Evolutionary conservation across 2,797 vertebrate genomes (phyloP).

Genomic region (Cuniculus paca): DNA sequence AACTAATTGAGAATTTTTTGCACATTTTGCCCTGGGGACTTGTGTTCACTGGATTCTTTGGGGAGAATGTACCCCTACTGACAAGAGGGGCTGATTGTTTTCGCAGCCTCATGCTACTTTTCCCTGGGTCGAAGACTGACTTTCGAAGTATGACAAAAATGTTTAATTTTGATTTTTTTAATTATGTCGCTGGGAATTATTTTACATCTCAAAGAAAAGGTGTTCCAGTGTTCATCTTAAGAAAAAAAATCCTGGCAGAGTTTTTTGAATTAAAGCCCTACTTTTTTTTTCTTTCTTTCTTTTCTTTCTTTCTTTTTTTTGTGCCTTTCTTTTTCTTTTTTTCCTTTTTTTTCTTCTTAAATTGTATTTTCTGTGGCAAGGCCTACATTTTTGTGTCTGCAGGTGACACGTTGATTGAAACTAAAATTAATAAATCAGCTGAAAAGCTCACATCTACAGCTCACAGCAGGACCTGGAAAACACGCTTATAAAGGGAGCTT

Average conservation of each 20-base stretch:
- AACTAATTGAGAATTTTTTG: conserved; percentile 94
- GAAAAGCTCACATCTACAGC: conserved; percentile 92
- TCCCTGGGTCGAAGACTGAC: conserved; percentile 87
- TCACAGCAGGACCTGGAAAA: conserved; percentile 92
- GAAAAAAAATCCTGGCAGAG: conserved; percentile 85
- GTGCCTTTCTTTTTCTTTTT: accelerated
- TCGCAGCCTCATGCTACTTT: conserved; percentile 86
- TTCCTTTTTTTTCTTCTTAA: conserved; percentile 13
- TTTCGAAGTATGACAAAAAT: conserved; percentile 93
- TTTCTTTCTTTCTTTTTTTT: not conserved
- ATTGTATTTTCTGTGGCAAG: conserved; percentile 88
- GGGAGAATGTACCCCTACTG: conserved; percentile 89
- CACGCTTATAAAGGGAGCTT: conserved; percentile 92
- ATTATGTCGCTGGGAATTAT: conserved; percentile 87
- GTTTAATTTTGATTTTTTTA: conserved; percentile 89
- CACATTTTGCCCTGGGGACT: conserved; percentile 91
- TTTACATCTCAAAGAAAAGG: conserved; percentile 80
- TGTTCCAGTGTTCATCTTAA: not conserved
- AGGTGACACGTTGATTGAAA: conserved; percentile 94
- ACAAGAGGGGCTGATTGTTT: conserved; percentile 89
- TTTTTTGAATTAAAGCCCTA: conserved; percentile 87
- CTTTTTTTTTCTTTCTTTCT: not conserved
- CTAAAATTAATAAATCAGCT: conserved; percentile 94
- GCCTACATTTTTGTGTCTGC: conserved; percentile 92
- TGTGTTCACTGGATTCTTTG: conserved; percentile 89